Conservation (phyloP, 2,888 invertebrate genomes). For the Agrochola lota region DNA sequence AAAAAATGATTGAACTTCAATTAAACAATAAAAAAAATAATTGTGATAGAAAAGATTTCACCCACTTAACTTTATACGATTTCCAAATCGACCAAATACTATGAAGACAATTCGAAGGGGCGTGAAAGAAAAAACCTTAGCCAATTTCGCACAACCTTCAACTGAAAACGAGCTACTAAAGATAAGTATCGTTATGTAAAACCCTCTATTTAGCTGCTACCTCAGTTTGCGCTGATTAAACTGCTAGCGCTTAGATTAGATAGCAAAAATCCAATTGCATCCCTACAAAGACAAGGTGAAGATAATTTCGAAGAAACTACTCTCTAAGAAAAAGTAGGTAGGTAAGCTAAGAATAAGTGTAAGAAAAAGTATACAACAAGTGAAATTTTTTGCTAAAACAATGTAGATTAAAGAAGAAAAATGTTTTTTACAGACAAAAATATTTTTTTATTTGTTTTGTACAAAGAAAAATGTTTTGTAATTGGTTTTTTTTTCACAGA, state of each 20-base stretch:
- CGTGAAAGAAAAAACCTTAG: not conserved
- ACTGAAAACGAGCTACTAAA: constrained; percentile 18
- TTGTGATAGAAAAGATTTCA: not conserved
- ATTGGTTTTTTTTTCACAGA: no score
- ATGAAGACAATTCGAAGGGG: not conserved
- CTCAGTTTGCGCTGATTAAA: constrained; percentile 29
- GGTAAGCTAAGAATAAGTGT: not conserved
- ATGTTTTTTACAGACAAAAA: not conserved
- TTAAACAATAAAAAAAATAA: no score
- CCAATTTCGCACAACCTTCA: constrained; percentile 19
- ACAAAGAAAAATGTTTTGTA: no score
- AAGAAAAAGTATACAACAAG: not conserved
- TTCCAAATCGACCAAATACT: not conserved
- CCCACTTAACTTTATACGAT: not conserved
- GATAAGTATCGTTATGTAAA: constrained; percentile 26
- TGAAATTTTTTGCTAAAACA: not conserved
- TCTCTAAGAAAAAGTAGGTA: not conserved
- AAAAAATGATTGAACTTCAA: not conserved
- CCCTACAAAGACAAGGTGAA: not conserved
- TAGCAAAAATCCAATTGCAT: constrained; percentile 27
- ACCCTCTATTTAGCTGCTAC: constrained; percentile 24
- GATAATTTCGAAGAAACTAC: constrained; percentile 6
- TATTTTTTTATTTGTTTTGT: not conserved
- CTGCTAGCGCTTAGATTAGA: constrained; percentile 19
- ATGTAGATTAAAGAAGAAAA: not conserved